Base-by-base conservation (phyloP, 2,888 invertebrate genomes). In the Microdon myrmicae region DNA sequence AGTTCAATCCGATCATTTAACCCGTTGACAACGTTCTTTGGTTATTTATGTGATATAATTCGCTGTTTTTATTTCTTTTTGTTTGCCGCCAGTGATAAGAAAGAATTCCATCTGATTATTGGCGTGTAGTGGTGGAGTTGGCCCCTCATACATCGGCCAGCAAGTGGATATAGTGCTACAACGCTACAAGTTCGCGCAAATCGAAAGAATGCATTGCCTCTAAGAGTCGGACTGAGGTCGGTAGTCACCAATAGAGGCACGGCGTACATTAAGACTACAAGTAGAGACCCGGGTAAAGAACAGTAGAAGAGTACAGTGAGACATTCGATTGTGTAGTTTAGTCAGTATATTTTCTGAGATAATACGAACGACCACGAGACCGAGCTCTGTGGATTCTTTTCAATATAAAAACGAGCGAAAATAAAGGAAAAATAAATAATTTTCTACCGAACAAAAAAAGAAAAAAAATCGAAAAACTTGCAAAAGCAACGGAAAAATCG, bases 301-400 rank as follows among this genome's bases (percentile, higher is more conserved):
- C 56, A 45, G 35, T 45, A 29, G 32, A 49, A 45, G 51, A 45
- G 35, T 45, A 55, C 61, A 56, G 34, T 31, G 45, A 55, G 29
- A 41, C 45, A 35, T 39, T 47, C 26, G 25, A 29, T 34, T 25
- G 29, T 19, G 23, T 22, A 31, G 13, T 32, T 34, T 19, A 47
- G 54, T 70, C 64, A 72, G 72, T 72, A 64, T 61, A 47, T 35
- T 66, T 68, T 70, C 69, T 71, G 72, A 71, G 61, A 67, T 61
- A 69, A 54, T 69, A 70, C 70, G 71, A 69, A 70, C 71, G 70
- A 70, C 68, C 60, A 53, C 70, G 68, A 67, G 69, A 69, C 68
- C 53, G 68, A 41, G 48, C 44, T 29, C 34, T 29, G 44, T 60
- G 54, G 44, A 44, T 44, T 29, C 22, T 32, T 44, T 19, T 37